Conservation (phyloP, 2,888 invertebrate species). For the Cataglyphis altisquamis region DNA sequence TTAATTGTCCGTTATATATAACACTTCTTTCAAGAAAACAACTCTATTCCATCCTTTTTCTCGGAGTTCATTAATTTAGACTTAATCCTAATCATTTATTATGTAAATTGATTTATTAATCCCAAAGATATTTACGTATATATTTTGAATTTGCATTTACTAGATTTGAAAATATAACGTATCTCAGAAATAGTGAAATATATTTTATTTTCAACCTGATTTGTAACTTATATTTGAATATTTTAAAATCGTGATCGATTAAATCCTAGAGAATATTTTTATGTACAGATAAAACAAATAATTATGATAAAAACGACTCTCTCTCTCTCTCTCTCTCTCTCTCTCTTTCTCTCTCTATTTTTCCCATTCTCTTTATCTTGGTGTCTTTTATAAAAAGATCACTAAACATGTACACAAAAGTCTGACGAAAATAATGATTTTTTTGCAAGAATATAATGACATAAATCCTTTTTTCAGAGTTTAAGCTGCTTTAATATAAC, state of each 20-base stretch:
- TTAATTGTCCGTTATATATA: constrained; percentile 24
- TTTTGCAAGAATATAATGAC: constrained; percentile 60
- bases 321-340: too few species aligned
- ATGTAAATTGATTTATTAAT: background rate
- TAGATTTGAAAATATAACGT: too few species aligned
- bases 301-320: background rate
- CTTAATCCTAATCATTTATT: background rate
- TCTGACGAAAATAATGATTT: constrained; percentile 59
- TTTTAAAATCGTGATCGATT: background rate
- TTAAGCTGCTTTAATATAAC: constrained; percentile 17
- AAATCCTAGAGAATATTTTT: background rate
- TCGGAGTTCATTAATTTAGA: background rate
- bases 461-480: constrained; percentile 63
- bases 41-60: background rate
- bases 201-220: background rate
- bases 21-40: constrained; percentile 28
- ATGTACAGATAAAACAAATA: background rate
- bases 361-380: background rate
- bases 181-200: background rate
- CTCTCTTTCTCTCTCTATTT: background rate
- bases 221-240: background rate
- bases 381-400: background rate
- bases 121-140: background rate
- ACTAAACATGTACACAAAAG: constrained; percentile 54
- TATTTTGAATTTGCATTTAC: background rate